Base-by-base conservation (phyloP, 2,113 vertebrate species). In the Ptychochromis oligacanthus region DNA sequence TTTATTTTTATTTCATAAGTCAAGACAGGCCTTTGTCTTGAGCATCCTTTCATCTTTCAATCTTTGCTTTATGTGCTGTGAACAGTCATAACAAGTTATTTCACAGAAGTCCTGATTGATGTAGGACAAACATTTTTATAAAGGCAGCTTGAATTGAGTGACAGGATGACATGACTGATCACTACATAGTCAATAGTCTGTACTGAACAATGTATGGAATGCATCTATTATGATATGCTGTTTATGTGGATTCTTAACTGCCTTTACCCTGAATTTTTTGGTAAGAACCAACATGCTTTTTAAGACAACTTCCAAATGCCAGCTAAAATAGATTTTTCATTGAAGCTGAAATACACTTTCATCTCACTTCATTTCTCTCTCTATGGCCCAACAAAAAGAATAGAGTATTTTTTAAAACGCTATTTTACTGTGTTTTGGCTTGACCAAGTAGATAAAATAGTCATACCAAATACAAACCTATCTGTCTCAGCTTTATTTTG, bases 31-130 rank as follows among this genome's bases (percentile, higher is more conserved):
- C 79, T 93, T 91, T 89, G 89, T 92, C 77, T 83, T 20, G 11
- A 65, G 75, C 74, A 24, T 87, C 82, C 59, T 88, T 92, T 93
- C 79, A 89, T 87, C 88, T 81, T 87, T 88, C 86, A 84, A 12
- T 92, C 89, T 79, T 78, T 86, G 79, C 90, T 89, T 79, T 49
- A 60, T 93, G 83, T 55, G 76, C 77, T 31, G 60, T 60, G 64
- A 88, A 56, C 75, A 88, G 79, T 79, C 60, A 80, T 38, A 89
- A 88, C 82, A 87, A 76, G 81, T 80, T 57, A 55, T 82, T 86
- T 92, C 88, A 89, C 34, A 74, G 75, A 77, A 28, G 75, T 88
- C 83, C 82, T 90, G 92, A 91, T 87, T 89, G 92, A 92, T 92
- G 85, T 93, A 84, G 85, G 84, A 89, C 80, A 90, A 83, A 88